A percentile compares a stretch with the other conserved stretches of the same genome.
phyloP scores from a whole-genome alignment of 2,888 invertebrate genomes.

The Aphodius sticticus region DNA sequence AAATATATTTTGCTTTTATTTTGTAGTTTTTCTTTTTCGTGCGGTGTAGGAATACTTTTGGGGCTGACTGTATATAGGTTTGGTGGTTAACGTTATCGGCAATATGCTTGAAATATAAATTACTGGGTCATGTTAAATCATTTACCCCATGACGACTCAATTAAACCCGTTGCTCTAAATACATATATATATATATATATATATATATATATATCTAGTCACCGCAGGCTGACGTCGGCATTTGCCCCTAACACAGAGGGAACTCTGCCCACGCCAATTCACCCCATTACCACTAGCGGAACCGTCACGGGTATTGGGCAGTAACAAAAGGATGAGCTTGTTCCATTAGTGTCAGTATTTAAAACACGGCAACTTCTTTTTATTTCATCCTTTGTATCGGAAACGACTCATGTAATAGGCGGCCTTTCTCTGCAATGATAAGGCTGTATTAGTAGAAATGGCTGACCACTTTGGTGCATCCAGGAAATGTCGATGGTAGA shows the following conservation, averaged over 20 bases:
- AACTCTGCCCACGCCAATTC: background rate
- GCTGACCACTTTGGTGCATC: too few relatives aligned
- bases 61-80: too few relatives aligned
- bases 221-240: slow-evolving; percentile 4
- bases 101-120: background rate
- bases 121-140: background rate
- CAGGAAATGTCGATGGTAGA: too few relatives aligned
- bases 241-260: background rate
- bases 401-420: background rate
- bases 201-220: background rate
- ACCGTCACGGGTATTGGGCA: background rate
- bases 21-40: too few relatives aligned
- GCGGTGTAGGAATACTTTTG: too few relatives aligned
- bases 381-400: background rate
- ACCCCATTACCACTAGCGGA: background rate
- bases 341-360: background rate
- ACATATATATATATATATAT: background rate
- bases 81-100: too few relatives aligned
- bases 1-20: too few relatives aligned
- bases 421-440: background rate
- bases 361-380: background rate
- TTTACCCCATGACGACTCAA: background rate
- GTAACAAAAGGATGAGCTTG: background rate
- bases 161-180: background rate
- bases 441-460: background rate